These are phyloP conservation scores for Phymorhynchus buccinoides DNA, from an alignment of 1,140 invertebrate genomes.

Conservation along the genomic window DNA sequence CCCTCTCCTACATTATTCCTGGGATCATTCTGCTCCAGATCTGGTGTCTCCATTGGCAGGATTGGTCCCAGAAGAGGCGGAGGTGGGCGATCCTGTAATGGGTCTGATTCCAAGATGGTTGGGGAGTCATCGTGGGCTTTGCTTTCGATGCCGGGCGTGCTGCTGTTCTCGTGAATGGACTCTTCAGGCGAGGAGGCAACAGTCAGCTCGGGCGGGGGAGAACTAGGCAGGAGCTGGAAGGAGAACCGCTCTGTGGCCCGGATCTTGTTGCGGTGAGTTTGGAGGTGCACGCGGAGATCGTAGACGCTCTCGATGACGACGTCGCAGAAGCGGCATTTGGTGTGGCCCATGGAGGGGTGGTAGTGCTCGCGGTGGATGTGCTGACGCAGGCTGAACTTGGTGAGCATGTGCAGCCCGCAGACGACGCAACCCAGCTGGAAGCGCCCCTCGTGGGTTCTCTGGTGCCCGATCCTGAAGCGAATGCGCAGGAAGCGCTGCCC, in stretches of 20 bases:
- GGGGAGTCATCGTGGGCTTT: conserved; percentile 16
- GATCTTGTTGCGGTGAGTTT: conserved; percentile 59
- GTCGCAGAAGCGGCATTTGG: conserved; percentile 75
- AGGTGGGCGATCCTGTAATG: neutral
- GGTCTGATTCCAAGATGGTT: conserved; percentile 9
- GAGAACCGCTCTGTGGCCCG: conserved; percentile 58
- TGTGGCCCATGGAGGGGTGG: neutral
- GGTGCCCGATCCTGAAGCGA: conserved; percentile 59
- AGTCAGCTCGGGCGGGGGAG: neutral
- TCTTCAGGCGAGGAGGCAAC: neutral
- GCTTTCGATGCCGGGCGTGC: conserved; percentile 8
- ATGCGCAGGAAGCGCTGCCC: conserved; percentile 61
- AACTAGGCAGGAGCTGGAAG: conserved; percentile 49
- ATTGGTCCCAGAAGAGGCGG: conserved; percentile 28
- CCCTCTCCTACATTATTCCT: neutral
- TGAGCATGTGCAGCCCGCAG: conserved; percentile 77
- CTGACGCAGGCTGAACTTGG: conserved; percentile 74
- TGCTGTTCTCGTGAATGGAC: neutral
- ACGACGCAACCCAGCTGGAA: conserved; percentile 77
- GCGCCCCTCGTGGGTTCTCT: conserved; percentile 63
- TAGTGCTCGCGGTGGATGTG: conserved; percentile 74
- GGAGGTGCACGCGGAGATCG: conserved; percentile 60
- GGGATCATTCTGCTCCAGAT: neutral
- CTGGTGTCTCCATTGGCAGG: neutral
- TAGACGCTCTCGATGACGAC: conserved; percentile 54